These are phyloP conservation scores for Lutraria lutraria DNA, from an alignment of 2,888 invertebrate species.

Conservation along the genomic window DNA sequence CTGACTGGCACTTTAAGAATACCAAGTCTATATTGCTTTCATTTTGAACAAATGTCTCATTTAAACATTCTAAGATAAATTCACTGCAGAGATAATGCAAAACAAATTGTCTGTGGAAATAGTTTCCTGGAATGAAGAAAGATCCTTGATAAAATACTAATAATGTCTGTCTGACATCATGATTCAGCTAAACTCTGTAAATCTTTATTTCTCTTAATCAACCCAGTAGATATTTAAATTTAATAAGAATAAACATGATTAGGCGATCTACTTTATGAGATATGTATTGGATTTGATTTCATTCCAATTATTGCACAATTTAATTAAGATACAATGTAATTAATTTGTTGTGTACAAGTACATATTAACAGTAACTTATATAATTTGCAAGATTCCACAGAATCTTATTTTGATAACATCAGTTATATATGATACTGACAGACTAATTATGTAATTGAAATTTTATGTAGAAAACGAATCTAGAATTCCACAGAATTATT, in stretches of 20 bases:
- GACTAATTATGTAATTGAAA: slow-evolving; percentile 6
- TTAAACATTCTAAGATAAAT: background rate
- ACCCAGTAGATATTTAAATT: background rate
- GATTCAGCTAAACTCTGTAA: background rate
- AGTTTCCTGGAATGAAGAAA: background rate
- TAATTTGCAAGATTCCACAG: background rate
- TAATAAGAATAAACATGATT: background rate
- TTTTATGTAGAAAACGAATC: background rate
- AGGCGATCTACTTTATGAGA: background rate
- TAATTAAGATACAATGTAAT: slow-evolving; percentile 19
- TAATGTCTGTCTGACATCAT: background rate
- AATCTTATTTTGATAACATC: background rate
- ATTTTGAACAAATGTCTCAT: background rate
- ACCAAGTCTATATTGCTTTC: no score
- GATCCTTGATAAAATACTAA: background rate
- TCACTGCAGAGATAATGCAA: background rate
- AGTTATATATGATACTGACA: background rate
- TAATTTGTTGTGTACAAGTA: background rate
- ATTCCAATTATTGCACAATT: background rate
- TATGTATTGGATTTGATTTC: background rate
- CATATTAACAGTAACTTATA: background rate
- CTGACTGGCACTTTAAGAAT: no score
- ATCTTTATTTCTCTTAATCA: background rate
- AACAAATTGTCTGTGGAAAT: background rate
- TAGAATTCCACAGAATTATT: background rate